Base-by-base conservation (phyloP, 1,140 invertebrate genomes). In the Drosophila albomicans region DNA sequence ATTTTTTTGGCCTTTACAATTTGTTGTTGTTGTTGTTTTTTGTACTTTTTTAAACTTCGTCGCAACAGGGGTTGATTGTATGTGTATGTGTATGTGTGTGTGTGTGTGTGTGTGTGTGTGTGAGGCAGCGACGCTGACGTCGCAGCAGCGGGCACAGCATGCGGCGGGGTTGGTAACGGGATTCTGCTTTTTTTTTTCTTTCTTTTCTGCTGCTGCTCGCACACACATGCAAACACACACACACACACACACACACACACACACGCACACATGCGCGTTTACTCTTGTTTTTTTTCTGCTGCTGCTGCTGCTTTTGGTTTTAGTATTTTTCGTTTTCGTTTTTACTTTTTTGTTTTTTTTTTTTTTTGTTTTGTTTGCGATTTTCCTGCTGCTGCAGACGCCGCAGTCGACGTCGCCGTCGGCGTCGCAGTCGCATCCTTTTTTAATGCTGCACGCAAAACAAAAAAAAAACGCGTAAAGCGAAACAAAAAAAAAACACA, bases 301-400 rank as follows among this genome's bases (percentile, higher is more conserved):
- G 75, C 13, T 64, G 73, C 45, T 54, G 52, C 45, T 68, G 65
- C 63, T 84, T 87, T 84, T 84, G 74, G 76, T 77, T 87, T 87
- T 82, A 76, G 63, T 64, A 82, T 86, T 86, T 86, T 86, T 86
- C 68, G 75, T 81, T 87, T 78, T 86, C 84, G 66, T 58, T 81
- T 43, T 78, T 86, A 20, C 20, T 82, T 67, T 58, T 81, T 86
- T 86, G 75, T 87, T 15, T 78, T 86, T 81, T 86, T 86, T 78
- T 86, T 81, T 86, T 86, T 87, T 82, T 87, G 82, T 87, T 86
- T 86, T 86, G 82, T 86, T 81, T 86, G 78, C 81, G 82, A 77
- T 84, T 81, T 78, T 89, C 64, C 70, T 70, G 45, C 51, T 75
- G 67, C 76, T 48, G 52, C 43, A 67, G 74, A 58, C 41, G 65